phyloP scores from a whole-genome alignment of 2,113 vertebrate species.

The Dasyornis broadbenti region DNA sequence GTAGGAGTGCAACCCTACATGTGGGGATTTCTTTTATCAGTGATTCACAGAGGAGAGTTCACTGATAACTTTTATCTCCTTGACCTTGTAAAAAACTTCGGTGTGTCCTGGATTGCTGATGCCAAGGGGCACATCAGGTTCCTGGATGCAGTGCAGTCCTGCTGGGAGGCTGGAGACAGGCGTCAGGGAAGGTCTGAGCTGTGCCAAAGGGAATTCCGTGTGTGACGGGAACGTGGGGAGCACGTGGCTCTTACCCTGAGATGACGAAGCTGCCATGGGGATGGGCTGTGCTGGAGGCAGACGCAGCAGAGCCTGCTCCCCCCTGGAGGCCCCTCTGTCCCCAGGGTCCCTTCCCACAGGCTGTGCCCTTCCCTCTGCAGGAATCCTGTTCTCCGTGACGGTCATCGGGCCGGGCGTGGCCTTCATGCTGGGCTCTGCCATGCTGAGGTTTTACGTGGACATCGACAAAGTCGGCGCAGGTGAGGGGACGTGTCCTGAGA shows the following conservation, averaged over 20 bases:
- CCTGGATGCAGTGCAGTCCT: not conserved
- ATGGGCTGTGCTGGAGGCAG: not conserved
- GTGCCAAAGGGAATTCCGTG: not conserved
- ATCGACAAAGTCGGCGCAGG: conserved; percentile 78
- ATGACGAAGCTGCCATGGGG: not conserved
- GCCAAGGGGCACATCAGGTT: not conserved
- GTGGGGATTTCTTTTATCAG: not conserved
- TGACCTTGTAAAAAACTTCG: not conserved
- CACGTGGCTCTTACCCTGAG: too few relatives aligned
- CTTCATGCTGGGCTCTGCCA: conserved; percentile 81
- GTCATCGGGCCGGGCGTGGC: conserved; percentile 84
- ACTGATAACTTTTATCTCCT: not conserved
- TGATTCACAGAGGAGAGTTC: accelerated
- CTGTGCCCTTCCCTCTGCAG: conserved; percentile 55
- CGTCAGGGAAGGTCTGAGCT: not conserved
- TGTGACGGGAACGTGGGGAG: not conserved
- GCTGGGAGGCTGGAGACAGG: not conserved
- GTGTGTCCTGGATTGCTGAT: not conserved
- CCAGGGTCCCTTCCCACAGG: accelerated
- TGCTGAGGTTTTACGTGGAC: conserved; percentile 86
- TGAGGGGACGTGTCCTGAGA: not conserved
- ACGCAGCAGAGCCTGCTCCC: not conserved
- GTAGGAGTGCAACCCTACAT: accelerated
- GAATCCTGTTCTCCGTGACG: conserved; percentile 85
- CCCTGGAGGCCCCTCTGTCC: not conserved